Conservation (phyloP, 2,113 vertebrate genomes). For the Natator depressus region DNA sequence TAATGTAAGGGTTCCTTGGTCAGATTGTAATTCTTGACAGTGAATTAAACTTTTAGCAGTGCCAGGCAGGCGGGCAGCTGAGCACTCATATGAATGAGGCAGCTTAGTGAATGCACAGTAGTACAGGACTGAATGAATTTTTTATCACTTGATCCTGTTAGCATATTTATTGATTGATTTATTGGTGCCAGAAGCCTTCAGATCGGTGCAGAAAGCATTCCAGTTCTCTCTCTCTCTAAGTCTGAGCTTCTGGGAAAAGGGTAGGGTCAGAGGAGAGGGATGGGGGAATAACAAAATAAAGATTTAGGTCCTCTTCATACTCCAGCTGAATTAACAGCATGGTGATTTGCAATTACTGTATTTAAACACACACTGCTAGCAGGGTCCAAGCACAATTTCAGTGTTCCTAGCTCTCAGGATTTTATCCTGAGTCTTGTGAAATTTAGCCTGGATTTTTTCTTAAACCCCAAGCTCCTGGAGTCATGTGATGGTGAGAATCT, state of each 20-base stretch:
- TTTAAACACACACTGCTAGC: not conserved
- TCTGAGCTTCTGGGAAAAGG: not conserved
- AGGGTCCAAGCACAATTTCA: not conserved
- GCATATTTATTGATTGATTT: slow-evolving; percentile 57
- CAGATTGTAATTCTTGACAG: slow-evolving; percentile 1
- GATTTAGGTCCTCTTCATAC: slow-evolving; percentile 33
- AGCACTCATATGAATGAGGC: slow-evolving; percentile 40
- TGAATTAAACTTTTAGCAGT: slow-evolving; percentile 14
- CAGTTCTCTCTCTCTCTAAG: slow-evolving; percentile 3
- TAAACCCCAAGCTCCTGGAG: not conserved
- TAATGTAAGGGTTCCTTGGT: not conserved
- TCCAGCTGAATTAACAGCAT: slow-evolving; percentile 9
- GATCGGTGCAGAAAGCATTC: slow-evolving; percentile 13
- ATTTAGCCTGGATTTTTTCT: not conserved
- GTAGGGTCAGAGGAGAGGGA: not conserved
- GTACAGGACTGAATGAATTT: slow-evolving; percentile 56
- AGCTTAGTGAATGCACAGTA: slow-evolving; percentile 8
- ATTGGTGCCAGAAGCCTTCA: slow-evolving; percentile 18
- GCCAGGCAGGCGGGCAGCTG: not conserved
- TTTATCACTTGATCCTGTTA: slow-evolving; percentile 61
- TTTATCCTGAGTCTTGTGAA: not conserved
- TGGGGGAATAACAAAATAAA: slow-evolving; percentile 1
- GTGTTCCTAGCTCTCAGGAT: slow-evolving; percentile 17
- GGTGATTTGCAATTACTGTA: not conserved
- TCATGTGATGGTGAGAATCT: not conserved